Base-by-base conservation (phyloP, 2,113 vertebrate genomes). In the Mastomys natalensis region DNA sequence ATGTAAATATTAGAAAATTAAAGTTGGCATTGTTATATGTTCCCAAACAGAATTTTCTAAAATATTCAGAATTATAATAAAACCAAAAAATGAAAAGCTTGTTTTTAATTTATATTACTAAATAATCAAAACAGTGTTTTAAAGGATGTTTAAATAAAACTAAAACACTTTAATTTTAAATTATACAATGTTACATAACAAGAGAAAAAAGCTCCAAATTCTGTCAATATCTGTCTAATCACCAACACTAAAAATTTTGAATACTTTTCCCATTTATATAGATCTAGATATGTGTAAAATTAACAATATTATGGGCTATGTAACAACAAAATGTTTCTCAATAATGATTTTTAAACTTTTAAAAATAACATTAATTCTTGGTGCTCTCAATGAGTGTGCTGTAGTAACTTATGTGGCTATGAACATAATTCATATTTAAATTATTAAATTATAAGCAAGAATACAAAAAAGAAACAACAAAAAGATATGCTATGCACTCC, bases 81-180 rank as follows among this genome's bases (percentile, higher is more conserved):
- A 89, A 77, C 37, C 24, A 90, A 77, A 95, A 76, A 31, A 60
- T n/a, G 7, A 13, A 92, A 84, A 82, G 45, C 11, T 5, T 12
- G 24, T 40, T 72, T 76, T 64, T 53, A 86, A 91, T 55, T 53
- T 93, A 2, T 40, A 26, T 80, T 91, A 55, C 51, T 64, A 77
- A 70, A 68, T 95, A 11, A 64, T 77, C 86, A 84, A 92, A 70
- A 40, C 91, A 85, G 58, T 68, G 9, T 68, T 37, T 68, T 68
- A 10, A 66, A 84, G 37, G 55, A 29, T 72, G 29, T 19, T 37
- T 72, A 90, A 86, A 73, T 86, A 68, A 96, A 90, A 24, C 16
- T 94, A 55, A 84, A 87, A 73, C 40, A 31, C 19, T 96, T 64
- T 90, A 51, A 92, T 82, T 93, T 77, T 58, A 87, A 89, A 91